Percentiles rank a stretch among this genome's conserved stretches.
Evolutionary conservation across 1,140 invertebrate genomes (phyloP).

Genomic region (Limonius californicus): DNA sequence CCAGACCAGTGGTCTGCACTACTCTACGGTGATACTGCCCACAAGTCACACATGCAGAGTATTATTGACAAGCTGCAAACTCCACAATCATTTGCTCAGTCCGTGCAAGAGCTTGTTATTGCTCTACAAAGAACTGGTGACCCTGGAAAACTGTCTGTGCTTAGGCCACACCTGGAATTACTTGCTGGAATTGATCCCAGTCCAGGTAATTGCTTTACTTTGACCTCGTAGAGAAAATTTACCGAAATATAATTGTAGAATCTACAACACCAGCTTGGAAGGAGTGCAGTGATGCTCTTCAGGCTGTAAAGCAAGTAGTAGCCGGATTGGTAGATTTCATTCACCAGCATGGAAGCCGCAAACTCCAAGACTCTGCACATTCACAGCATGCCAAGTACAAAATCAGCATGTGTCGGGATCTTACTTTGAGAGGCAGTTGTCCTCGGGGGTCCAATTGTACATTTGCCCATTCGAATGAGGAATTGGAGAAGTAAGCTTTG

Average conservation of each 20-base stretch:
- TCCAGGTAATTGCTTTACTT: too few relatives aligned
- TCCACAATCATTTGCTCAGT: conserved; percentile 85
- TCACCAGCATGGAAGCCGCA: conserved; percentile 69
- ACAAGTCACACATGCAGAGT: conserved; percentile 98
- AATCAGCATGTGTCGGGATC: conserved; percentile 86
- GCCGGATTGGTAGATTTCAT: conserved; percentile 82
- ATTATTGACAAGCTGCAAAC: conserved; percentile 95
- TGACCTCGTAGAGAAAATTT: too few relatives aligned
- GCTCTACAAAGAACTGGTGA: conserved; percentile 88
- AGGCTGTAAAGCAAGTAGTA: conserved; percentile 77
- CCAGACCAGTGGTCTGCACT: conserved; percentile 98
- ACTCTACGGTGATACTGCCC: conserved; percentile 89
- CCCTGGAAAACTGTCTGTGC: conserved; percentile 74
- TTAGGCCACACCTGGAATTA: conserved; percentile 77
- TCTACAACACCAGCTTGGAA: conserved; percentile 66
- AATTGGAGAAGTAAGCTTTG: conserved; percentile 74
- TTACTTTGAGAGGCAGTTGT: conserved; percentile 72
- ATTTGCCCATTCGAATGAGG: conserved; percentile 88
- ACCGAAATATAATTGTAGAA: conserved; percentile 55
- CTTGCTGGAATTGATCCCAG: conserved; percentile 82
- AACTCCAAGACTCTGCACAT: conserved; percentile 55
- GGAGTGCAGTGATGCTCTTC: conserved; percentile 71
- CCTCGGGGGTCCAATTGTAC: conserved; percentile 84
- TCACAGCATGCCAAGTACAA: conserved; percentile 79
- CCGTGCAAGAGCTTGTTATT: conserved; percentile 88